phyloP scores from a whole-genome alignment of 1,140 invertebrate species.

The Drosophila simulans region DNA sequence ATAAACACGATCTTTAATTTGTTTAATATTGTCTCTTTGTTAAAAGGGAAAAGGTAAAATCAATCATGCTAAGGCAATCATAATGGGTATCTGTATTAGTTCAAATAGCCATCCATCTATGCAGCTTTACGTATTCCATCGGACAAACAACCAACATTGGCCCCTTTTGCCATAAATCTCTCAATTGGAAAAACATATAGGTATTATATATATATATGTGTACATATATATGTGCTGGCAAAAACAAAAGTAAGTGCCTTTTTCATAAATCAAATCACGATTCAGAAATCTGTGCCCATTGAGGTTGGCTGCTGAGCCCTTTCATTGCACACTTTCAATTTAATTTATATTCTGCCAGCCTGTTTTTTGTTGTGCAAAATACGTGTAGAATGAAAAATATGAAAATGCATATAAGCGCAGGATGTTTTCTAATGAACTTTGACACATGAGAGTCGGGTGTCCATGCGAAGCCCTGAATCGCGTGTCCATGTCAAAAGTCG shows the following conservation, averaged over 20 bases:
- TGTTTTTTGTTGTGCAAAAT: slow-evolving; percentile 24
- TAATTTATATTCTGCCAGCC: slow-evolving; percentile 45
- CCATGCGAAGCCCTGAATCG: slow-evolving; percentile 24
- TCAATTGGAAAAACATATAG: slow-evolving; percentile 28
- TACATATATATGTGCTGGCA: not conserved
- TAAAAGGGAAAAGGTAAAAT: not conserved
- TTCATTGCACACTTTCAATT: slow-evolving; percentile 59
- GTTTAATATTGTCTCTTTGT: not conserved
- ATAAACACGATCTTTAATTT: not conserved
- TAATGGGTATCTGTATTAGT: slow-evolving; percentile 16
- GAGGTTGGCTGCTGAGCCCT: slow-evolving; percentile 26
- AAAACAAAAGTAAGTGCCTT: slow-evolving; percentile 19
- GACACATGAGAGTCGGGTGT: slow-evolving; percentile 47
- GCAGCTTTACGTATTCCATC: slow-evolving; percentile 18
- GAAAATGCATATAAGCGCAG: slow-evolving; percentile 23
- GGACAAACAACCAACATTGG: slow-evolving; percentile 41
- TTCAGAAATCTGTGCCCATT: slow-evolving; percentile 31
- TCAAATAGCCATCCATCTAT: slow-evolving; percentile 30
- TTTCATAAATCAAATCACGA: slow-evolving; percentile 64
- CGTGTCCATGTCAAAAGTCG: slow-evolving; percentile 71
- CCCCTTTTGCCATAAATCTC: slow-evolving; percentile 47
- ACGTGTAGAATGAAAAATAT: slow-evolving; percentile 24
- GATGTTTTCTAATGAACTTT: slow-evolving; percentile 77
- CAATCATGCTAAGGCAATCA: slow-evolving; percentile 16
- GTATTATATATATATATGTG: slow-evolving; percentile 14